Percentiles rank a stretch among this genome's conserved stretches.
Evolutionary conservation across 2,113 vertebrate species (phyloP).

Genomic region (Zosterops borbonicus): DNA sequence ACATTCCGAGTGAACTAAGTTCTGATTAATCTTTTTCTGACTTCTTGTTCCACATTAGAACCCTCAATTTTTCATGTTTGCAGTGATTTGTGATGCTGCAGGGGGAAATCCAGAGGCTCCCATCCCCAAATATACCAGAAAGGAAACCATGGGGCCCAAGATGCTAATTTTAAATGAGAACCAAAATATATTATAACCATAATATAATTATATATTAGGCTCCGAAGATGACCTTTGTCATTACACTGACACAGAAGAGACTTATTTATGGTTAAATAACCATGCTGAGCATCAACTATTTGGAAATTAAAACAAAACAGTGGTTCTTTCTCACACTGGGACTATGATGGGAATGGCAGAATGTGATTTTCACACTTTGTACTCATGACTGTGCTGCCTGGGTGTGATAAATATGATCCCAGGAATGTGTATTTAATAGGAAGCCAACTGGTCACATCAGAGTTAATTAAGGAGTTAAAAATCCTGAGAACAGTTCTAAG

Average conservation of each 20-base stretch:
- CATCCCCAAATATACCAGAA: background rate
- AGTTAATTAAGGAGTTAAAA: background rate
- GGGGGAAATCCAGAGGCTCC: background rate
- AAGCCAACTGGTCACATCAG: background rate
- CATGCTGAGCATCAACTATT: background rate
- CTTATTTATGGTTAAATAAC: background rate
- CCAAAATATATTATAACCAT: background rate
- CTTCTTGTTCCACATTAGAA: background rate
- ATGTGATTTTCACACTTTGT: background rate
- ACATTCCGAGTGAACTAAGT: background rate
- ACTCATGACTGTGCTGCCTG: background rate
- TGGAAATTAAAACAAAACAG: background rate
- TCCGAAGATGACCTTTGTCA: background rate
- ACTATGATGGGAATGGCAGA: background rate
- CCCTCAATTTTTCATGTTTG: background rate
- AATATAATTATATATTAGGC: background rate
- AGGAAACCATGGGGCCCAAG: background rate
- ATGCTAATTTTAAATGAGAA: background rate
- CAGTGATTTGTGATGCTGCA: background rate
- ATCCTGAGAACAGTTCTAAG: background rate
- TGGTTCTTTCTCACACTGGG: background rate
- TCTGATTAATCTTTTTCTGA: background rate
- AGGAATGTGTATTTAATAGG: background rate
- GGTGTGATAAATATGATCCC: background rate
- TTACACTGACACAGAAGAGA: background rate